phyloP scores from a whole-genome alignment of 2,888 invertebrate genomes.

The Amiota mariae region DNA sequence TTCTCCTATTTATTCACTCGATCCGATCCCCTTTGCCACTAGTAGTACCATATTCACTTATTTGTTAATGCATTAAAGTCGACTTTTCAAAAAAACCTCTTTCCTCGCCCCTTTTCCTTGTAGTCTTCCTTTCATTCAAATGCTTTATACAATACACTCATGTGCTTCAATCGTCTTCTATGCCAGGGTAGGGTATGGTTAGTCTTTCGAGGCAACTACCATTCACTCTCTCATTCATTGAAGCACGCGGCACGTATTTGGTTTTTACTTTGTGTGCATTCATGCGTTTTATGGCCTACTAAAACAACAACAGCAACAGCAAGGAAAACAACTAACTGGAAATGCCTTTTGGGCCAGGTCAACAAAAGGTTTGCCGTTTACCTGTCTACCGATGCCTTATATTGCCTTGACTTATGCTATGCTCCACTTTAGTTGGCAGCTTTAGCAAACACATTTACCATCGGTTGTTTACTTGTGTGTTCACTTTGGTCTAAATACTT shows the following conservation, averaged over 20 bases:
- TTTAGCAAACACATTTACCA: slow-evolving; percentile 19
- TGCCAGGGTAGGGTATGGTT: not conserved
- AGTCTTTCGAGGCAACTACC: not conserved
- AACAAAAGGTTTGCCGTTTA: not conserved
- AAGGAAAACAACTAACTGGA: not conserved
- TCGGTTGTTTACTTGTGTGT: slow-evolving; percentile 17
- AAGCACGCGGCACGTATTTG: slow-evolving; percentile 32
- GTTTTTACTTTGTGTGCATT: slow-evolving; percentile 48
- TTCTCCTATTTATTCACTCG: too few species aligned
- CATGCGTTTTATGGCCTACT: slow-evolving; percentile 42
- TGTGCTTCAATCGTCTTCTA: too few species aligned
- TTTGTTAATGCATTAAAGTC: too few species aligned
- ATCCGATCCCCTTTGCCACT: too few species aligned
- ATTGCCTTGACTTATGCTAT: not conserved
- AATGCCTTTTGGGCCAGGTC: slow-evolving; percentile 2
- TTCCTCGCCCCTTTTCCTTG: too few species aligned
- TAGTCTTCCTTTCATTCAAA: slow-evolving; percentile 3
- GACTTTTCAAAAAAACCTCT: too few species aligned
- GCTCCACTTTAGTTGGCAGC: not conserved
- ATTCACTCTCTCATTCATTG: slow-evolving; percentile 5
- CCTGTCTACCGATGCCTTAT: not conserved
- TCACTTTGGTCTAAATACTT: slow-evolving; percentile 27
- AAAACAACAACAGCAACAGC: slow-evolving; percentile 22
- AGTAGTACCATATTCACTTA: too few species aligned
- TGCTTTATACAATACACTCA: not conserved